phyloP scores from a whole-genome alignment of 2,888 invertebrate genomes.

The Xylocampa areola region DNA sequence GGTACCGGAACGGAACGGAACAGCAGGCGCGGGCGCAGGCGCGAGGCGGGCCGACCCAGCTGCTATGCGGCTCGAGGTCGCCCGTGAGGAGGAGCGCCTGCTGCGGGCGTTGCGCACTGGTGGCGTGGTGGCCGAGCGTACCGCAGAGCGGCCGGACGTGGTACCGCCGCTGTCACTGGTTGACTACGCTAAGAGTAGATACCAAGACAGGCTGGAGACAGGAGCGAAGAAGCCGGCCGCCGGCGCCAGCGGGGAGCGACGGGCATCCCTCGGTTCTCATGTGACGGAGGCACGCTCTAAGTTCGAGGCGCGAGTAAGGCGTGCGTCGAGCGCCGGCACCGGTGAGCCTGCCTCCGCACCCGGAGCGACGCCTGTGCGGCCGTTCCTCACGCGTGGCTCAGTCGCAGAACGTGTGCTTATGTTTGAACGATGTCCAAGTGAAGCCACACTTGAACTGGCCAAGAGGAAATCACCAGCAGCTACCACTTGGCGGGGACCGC shows the following conservation, averaged over 20 bases:
- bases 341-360: constrained; percentile 75
- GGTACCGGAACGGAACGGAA: constrained; percentile 86
- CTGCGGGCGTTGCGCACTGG: constrained; percentile 95
- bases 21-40: constrained; percentile 70
- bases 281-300: constrained; percentile 88
- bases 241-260: constrained; percentile 82
- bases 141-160: constrained; percentile 84
- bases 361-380: constrained; percentile 91
- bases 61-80: constrained; percentile 92
- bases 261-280: constrained; percentile 85
- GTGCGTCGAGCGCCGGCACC: constrained; percentile 84
- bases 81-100: constrained; percentile 94
- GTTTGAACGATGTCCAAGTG: constrained; percentile 97
- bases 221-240: constrained; percentile 84
- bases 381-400: constrained; percentile 96
- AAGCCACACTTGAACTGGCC: constrained; percentile 91
- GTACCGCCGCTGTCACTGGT: constrained; percentile 90
- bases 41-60: constrained; percentile 86
- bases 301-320: constrained; percentile 86
- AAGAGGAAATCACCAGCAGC: constrained; percentile 91
- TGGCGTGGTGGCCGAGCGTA: constrained; percentile 84
- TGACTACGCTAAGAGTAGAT: constrained; percentile 91
- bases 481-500: constrained; percentile 89
- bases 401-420: constrained; percentile 97
- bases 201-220: constrained; percentile 89